These are phyloP conservation scores for Peromyscus maniculatus DNA, from an alignment of 2,113 vertebrate genomes.

Conservation along the genomic window DNA sequence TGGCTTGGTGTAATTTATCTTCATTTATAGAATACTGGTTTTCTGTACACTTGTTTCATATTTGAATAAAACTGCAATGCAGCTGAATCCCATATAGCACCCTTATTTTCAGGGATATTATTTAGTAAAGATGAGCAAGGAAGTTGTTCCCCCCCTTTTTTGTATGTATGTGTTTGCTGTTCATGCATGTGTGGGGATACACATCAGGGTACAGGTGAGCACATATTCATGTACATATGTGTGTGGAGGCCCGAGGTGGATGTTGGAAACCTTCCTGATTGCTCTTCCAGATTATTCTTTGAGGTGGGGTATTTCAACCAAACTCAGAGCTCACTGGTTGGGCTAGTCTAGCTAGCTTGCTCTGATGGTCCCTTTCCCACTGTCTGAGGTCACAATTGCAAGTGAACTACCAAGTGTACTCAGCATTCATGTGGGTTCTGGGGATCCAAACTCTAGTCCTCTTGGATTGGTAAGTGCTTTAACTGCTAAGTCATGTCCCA, in stretches of 20 bases:
- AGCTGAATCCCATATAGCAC: not conserved
- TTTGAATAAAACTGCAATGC: conserved; percentile 46
- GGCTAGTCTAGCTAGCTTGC: not conserved
- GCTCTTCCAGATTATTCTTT: not conserved
- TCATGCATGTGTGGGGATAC: not conserved
- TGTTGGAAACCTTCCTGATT: not conserved
- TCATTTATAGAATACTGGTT: conserved; percentile 42
- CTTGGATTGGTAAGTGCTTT: not conserved
- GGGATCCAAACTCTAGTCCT: not conserved
- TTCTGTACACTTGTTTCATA: not conserved
- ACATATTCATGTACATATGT: not conserved
- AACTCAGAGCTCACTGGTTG: not conserved
- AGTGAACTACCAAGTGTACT: no score
- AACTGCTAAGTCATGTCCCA: not conserved
- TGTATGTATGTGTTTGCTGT: not conserved
- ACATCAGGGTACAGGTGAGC: not conserved
- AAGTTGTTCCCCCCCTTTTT: not conserved
- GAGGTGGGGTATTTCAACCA: no score
- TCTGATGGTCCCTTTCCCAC: not conserved
- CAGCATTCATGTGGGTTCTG: not conserved
- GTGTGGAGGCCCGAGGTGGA: not conserved
- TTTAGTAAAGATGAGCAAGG: conserved; percentile 23
- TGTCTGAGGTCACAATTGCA: not conserved
- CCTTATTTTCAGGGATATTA: not conserved
- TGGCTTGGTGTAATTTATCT: conserved; percentile 15